Evolutionary conservation across 2,888 invertebrate species (phyloP), one percentile per base, ranked within the genome.

Genomic region (Lithophane leautieri): DNA sequence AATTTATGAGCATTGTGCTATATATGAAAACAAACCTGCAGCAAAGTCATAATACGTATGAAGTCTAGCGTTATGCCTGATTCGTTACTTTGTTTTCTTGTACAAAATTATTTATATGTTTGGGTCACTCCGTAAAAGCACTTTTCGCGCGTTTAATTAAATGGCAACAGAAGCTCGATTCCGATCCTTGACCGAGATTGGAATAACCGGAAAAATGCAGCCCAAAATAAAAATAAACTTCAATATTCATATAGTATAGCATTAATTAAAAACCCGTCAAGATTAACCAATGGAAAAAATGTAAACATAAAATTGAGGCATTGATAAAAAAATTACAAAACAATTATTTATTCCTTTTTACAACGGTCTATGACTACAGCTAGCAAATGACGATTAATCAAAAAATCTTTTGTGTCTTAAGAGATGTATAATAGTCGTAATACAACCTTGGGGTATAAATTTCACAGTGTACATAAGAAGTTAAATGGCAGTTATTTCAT

Each of bases 151-250:
- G 9, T 74, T 44, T 47, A 25, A 73, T 44, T 47, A 25, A 73
- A 74, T 54, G 52, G 28, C 42, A 52, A 52, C 19, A 3, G 34
- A 62, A 74, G 19, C 11, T 16, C 6, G n/a, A 74, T 28, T 58
- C 6, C n/a, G 52, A 67, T 60, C 63, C n/a, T 60, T 50, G 19
- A 44, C 60, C 73, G 28, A 72, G 52, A 72, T 72, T 44, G 7
- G 14, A 42, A 28, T 42, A 60, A 54, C 22, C 16, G 7, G 12
- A 34, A 8, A 11, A 44, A 54, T 16, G 2, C 44, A 44, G 8
- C 4, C 28, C 12, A 44, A 44, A 56, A 68, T 14, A 69, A 40
- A 12, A n/a, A 72, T 28, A 19, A 34, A 25, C 14, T 28, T 42
- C n/a, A 42, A n/a, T 42, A 7, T 71, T 28, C 72, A 50, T 42